Percentiles rank a stretch among this genome's conserved stretches.
phyloP scores from a whole-genome alignment of 2,888 invertebrate species.

The Drosophila longiperda region DNA sequence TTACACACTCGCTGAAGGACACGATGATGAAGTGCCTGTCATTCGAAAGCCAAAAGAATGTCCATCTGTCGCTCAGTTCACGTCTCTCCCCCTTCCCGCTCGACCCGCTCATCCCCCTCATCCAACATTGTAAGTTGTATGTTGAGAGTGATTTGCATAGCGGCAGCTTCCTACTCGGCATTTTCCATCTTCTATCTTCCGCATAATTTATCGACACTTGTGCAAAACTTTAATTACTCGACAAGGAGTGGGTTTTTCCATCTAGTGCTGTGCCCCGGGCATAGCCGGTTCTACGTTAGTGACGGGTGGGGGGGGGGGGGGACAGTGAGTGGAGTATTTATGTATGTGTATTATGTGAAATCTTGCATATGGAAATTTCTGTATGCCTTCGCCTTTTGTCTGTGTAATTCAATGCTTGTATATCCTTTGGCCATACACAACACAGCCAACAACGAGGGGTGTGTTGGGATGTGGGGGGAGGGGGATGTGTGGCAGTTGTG shows the following conservation, averaged over 20 bases:
- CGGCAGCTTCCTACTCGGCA: slow-evolving; percentile 17
- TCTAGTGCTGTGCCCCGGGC: slow-evolving; percentile 46
- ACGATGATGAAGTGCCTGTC: slow-evolving; percentile 80
- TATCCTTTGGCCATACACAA: slow-evolving; percentile 75
- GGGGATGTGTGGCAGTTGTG: not conserved
- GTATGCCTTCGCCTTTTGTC: slow-evolving; percentile 65
- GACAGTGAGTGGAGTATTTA: not conserved
- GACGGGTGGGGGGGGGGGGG: too few relatives aligned
- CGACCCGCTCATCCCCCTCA: slow-evolving; percentile 9
- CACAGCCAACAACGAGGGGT: slow-evolving; percentile 8
- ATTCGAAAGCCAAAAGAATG: slow-evolving; percentile 79
- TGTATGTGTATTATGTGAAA: slow-evolving; percentile 57
- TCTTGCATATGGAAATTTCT: slow-evolving; percentile 69
- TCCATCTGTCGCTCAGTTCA: slow-evolving; percentile 65
- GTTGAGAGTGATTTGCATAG: slow-evolving; percentile 75
- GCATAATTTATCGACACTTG: slow-evolving; percentile 81
- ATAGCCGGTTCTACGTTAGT: slow-evolving; percentile 3
- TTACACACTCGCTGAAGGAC: slow-evolving; percentile 80
- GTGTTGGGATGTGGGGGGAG: not conserved
- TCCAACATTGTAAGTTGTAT: slow-evolving; percentile 44
- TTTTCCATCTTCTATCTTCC: slow-evolving; percentile 50
- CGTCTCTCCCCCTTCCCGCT: not conserved
- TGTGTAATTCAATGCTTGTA: slow-evolving; percentile 72
- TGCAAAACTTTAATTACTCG: slow-evolving; percentile 79
- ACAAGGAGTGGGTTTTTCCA: slow-evolving; percentile 52